Base-by-base conservation (phyloP, 2,797 vertebrate species). In the Nannoperca australis region DNA sequence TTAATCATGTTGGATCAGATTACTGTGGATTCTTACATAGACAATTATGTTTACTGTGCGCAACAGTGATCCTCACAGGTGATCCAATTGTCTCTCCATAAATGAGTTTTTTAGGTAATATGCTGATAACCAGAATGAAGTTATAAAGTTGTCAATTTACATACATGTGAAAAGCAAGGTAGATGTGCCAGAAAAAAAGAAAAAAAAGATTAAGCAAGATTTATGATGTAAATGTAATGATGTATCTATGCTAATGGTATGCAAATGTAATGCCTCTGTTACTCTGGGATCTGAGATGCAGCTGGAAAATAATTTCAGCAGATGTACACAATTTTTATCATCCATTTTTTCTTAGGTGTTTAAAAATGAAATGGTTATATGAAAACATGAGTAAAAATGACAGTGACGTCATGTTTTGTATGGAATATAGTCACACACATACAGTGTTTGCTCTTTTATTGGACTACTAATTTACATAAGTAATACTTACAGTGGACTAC, bases 101-200 rank as follows among this genome's bases (percentile, higher is more conserved):
- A 88, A 86, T 88, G 8, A 83, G 74, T 80, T 88, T 90, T 92
- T 92, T 83, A 67, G 75, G 76, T 90, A 84, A 79, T 84, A 59
- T 56, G 73, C 70, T 77, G 85, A 86, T 91, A 82, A 85, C 51
- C 51, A 67, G 67, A 80, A 83, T 88, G 32, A 78, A 78, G 86
- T 86, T 87, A 81, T 80, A 54, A 67, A 81, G 60, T 58, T 86
- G 78, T 83, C 84, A 67, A 86, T 90, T 90, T 86, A 79, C 65
- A 77, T 83, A 83, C 30, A 85, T 69, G 45, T 22, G 53, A 30
- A 78, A 75, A 87, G 87, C 49, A 58, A n/a, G 78, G 60, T 70
- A 24, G 73, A 89, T 64, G 42, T 70, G 27, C 44, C 58, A 55
- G 55, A 32, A 32, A 32, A 5, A 32, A 32, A n/a, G 32, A 34